Evolutionary conservation across 1,140 invertebrate species (phyloP), one percentile per base, ranked within the genome.

Genomic region (Rhopalosiphum padi): DNA sequence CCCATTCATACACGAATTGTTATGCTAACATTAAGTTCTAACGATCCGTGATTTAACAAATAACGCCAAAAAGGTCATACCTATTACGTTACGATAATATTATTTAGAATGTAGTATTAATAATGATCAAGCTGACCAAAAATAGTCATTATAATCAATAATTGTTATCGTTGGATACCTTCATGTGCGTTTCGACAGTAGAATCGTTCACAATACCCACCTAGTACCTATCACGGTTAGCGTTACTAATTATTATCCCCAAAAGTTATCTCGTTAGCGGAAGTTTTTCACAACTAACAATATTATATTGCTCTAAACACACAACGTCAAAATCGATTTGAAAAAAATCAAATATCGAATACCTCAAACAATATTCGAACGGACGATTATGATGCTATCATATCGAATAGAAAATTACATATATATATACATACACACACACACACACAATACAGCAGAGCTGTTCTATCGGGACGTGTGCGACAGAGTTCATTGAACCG

Each of bases 401-500:
- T n/a, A 37, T 55, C 35, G 51, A 55, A 89, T 53, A 23, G 87
- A n/a, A 55, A 55, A 55, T 53, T 30, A 55, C 4, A 37, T 5
- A 23, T 18, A 23, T 8, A 48, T 15, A 86, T 3, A 48, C 15
- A 86, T 3, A 23, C 21, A 37, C 21, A 22, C 22, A 43, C 22
- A 43, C 77, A 18, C 55, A 60, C 23, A 4, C 9, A 60, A 60
- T 60, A n/a, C n/a, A 68, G 3, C 60, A 41, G 2, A 41, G 41
- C 41, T 41, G 41, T 41, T 68, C 60, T 68, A 68, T 60, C 9
- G 55, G 37, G 23, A 43, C 41, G n/a, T 43, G 25, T 43, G 46
- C 21, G 4, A 23, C 88, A 37, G 53, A 90, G 89, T 90, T 90
- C 89, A 90, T 90, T 90, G 89, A 90, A 90, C 89, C 89, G 48